Conservation (phyloP, 2,797 vertebrate species). For the Pangasius djambal region DNA sequence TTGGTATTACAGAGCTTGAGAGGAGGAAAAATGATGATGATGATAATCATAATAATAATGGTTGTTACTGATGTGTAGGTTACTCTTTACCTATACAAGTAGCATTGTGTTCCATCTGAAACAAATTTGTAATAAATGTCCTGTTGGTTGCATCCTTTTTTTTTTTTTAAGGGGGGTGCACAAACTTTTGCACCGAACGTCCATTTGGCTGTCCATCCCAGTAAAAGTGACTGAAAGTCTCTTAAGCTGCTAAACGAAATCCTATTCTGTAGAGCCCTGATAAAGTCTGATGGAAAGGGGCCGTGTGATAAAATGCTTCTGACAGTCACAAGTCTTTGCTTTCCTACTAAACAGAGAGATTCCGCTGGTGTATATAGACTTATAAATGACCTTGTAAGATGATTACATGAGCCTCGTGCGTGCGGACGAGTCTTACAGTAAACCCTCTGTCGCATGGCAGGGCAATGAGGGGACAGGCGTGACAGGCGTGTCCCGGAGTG, state of each 20-base stretch:
- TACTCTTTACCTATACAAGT: neutral
- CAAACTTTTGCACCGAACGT: neutral
- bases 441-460: slow-evolving; percentile 27
- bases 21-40: neutral
- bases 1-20: neutral
- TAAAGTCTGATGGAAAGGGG: neutral
- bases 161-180: neutral
- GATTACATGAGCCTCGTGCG: neutral
- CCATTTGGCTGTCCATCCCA: neutral
- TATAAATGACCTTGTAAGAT: neutral
- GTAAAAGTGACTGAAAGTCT: slow-evolving; percentile 33
- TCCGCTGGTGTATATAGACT: neutral
- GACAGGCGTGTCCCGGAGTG: neutral
- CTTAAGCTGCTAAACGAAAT: slow-evolving; percentile 41
- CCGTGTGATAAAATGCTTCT: neutral
- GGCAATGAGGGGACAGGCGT: slow-evolving; percentile 39
- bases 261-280: neutral
- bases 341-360: neutral
- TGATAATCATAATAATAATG: neutral
- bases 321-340: neutral
- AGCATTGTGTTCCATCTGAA: neutral
- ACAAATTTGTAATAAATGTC: neutral
- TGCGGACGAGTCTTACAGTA: neutral
- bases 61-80: neutral
- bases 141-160: neutral